Evolutionary conservation across 2,113 vertebrate genomes (phyloP).

Genomic region (Onychorhynchus coronatus): DNA sequence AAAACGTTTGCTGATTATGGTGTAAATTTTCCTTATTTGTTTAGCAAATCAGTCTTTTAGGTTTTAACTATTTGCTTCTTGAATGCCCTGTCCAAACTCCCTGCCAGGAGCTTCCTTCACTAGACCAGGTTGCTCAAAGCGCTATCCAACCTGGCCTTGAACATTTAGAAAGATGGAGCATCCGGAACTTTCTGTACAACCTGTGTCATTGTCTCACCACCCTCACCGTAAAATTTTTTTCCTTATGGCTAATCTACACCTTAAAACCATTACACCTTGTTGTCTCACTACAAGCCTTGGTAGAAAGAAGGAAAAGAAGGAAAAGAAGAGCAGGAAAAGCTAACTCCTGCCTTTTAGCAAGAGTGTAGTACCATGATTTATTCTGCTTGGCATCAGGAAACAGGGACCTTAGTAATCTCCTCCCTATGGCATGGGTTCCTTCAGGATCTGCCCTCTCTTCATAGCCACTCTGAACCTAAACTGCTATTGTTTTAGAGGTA

Average conservation of each 20-base stretch:
- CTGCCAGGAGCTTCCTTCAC: not conserved
- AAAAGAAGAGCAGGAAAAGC: not conserved
- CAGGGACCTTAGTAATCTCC: not conserved
- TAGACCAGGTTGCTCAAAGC: not conserved
- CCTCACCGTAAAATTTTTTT: fast-evolving
- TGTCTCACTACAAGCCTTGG: not conserved
- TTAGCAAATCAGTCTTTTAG: not conserved
- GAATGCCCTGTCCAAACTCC: not conserved
- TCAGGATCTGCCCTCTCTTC: not conserved
- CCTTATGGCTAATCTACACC: not conserved
- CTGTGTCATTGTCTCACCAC: not conserved
- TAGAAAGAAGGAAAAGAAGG: not conserved
- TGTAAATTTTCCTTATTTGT: not conserved
- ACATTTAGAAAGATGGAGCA: not conserved
- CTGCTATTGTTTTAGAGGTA: not conserved
- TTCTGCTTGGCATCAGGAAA: not conserved
- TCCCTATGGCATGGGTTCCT: not conserved
- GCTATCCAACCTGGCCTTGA: not conserved
- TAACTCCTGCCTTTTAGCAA: not conserved
- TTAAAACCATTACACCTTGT: not conserved
- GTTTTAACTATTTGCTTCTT: not conserved
- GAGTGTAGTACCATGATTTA: not conserved
- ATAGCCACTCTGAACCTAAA: not conserved
- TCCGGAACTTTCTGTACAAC: not conserved
- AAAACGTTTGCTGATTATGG: not conserved